Evolutionary conservation across 2,888 invertebrate species (phyloP), one percentile per base, ranked within the genome.

Genomic region (Melangyna quadrimaculata): DNA sequence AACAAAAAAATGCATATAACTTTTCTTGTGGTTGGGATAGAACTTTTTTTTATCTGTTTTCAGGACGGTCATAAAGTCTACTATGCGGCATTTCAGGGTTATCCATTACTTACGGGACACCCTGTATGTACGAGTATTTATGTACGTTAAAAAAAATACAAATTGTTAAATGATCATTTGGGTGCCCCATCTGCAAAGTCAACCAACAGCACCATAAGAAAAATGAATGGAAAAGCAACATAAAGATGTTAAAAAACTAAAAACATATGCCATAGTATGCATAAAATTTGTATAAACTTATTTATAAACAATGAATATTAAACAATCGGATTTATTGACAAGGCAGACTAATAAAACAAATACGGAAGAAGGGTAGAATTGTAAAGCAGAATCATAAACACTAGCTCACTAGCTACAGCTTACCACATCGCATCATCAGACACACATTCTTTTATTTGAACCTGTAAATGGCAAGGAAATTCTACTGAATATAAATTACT

Each of bases 311-410:
- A 70, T 51, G 48, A 59, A 55, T 59, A 57, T 74, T 71, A 59
- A 48, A 84, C 83, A 84, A 79, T 84, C 40, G 53, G 37, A 80
- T 71, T 63, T 80, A 80, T 84, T 72, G 80, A 80, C 80, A 77
- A 71, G 55, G 40, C 37, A 53, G 32, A 32, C 22, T 57, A 65
- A 55, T 27, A 27, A 48, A n/a, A 51, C 5, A 84, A 86, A 86
- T 78, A 51, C 77, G 86, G 86, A 86, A 81, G 86, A 86, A 86
- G 81, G 77, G 80, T 69, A 14, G 4, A 8, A 27, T 22, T 45
- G 17, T 1, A 43, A 1, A 45, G 19, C 17, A 43, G 37, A n/a
- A 35, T 9, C 53, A 35, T n/a, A 14, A 27, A 17, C 29, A 67
- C 29, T 53, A 27, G 5, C 19, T 19, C 0, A n/a, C 4, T 17